Evolutionary conservation across 2,113 vertebrate species (phyloP).

Genomic region (Haemorhous mexicanus): DNA sequence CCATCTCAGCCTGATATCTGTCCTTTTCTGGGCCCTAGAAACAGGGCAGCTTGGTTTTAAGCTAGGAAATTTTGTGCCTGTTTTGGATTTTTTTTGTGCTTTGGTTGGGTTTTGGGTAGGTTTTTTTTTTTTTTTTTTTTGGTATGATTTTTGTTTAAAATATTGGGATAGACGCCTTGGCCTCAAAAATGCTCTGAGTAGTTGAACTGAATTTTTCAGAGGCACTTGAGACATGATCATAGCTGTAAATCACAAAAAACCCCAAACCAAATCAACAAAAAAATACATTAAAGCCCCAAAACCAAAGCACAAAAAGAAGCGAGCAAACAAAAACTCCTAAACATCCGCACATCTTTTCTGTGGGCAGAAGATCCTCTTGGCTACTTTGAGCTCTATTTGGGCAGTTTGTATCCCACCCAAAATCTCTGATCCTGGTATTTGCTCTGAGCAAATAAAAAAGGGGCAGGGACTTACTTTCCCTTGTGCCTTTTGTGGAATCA

Average conservation of each 20-base stretch:
- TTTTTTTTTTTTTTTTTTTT: background rate
- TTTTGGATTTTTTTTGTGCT: background rate
- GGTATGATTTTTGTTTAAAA: background rate
- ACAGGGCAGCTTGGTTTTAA: background rate
- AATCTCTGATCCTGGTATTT: background rate
- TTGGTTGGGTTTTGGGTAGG: background rate
- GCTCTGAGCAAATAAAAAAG: background rate
- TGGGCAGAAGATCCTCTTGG: background rate
- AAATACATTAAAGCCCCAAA: background rate
- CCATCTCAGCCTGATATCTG: accelerated
- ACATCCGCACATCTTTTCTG: background rate
- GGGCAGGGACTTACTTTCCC: background rate
- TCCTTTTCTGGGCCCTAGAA: background rate
- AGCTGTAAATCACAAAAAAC: background rate
- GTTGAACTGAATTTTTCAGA: background rate
- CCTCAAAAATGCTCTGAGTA: background rate
- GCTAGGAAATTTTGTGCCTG: background rate
- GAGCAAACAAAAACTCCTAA: accelerated
- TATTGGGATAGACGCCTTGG: background rate
- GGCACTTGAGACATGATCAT: background rate
- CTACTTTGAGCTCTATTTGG: background rate
- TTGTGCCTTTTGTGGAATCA: background rate
- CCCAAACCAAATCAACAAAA: background rate
- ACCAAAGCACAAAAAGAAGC: background rate
- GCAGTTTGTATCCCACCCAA: background rate